Base-by-base conservation (phyloP, 2,797 vertebrate genomes). In the Notoglanidium macrostoma region DNA sequence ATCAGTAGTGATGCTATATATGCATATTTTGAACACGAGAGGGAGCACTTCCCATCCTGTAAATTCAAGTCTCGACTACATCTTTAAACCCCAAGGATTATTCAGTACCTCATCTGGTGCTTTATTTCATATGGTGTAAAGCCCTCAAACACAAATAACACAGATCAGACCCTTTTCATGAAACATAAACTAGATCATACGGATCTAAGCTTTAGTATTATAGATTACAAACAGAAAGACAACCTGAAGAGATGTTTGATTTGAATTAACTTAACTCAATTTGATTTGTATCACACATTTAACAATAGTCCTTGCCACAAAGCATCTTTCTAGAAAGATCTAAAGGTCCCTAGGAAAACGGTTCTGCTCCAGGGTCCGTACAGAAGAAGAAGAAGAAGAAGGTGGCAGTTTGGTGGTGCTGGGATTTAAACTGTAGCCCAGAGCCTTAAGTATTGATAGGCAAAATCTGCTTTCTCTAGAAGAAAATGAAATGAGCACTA, bases 1-100 rank as follows among this genome's bases (percentile, higher is more conserved):
- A 40, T 59, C 40, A 11, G 23, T n/a, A 55, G 67, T 77, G 32
- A 44, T 32, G 54, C 29, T 35, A 35, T 17, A 32, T 79, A 86
- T 88, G 87, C 87, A 86, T 59, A 59, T 35, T 84, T 3, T 84
- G 63, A 89, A 88, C 90, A 93, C 91, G 78, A 92, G 92, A 85
- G 90, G 92, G 92, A 88, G 85, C 86, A 89, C 68, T 87, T 73
- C 67, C 87, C 88, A 89, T 35, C 49, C 65, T 35, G 12, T 74
- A 61, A 83, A 89, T 70, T 77, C 70, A 87, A 65, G 46, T 57
- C 55, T 87, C 26, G 51, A 40, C 5, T 70, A 77, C 59, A 65
- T 63, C 8, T 49, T 51, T 78, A 61, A n/a, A 61, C 40, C 57
- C 26, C 7, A 29, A 81, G 21, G 54, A 59, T 59, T 79, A 79